These are phyloP conservation scores for Gymnorhina tibicen DNA, from an alignment of 2,113 vertebrate genomes.

Conservation along the genomic window DNA sequence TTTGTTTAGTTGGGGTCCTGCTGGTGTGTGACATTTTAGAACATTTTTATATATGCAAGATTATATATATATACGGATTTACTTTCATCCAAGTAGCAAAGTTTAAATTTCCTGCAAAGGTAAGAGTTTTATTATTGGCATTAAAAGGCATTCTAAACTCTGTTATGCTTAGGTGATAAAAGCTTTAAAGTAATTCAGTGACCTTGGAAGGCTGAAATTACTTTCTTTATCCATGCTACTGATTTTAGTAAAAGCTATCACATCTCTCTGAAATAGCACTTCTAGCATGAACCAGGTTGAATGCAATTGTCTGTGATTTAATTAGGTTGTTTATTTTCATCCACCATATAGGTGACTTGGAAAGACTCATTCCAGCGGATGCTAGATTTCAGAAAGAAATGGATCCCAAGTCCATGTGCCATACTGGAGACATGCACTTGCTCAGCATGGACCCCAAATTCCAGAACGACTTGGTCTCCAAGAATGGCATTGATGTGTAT, in stretches of 20 bases:
- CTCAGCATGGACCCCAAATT: constrained; percentile 78
- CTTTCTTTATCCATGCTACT: neutral
- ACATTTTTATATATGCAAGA: neutral
- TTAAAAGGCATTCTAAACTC: neutral
- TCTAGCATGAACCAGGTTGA: neutral
- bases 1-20: neutral
- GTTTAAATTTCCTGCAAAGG: neutral
- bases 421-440: constrained; percentile 24
- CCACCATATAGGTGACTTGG: constrained; percentile 83
- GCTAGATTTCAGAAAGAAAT: constrained; percentile 58
- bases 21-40: neutral
- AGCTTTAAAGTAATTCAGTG: neutral
- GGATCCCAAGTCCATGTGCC: constrained; percentile 55
- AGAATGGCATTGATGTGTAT: constrained; percentile 84
- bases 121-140: neutral
- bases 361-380: constrained; percentile 68
- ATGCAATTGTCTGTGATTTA: neutral
- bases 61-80: too few relatives aligned
- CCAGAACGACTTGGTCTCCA: constrained; percentile 83
- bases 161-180: neutral
- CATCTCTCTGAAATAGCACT: neutral
- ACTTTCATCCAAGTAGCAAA: neutral
- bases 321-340: constrained; percentile 1
- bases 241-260: neutral
- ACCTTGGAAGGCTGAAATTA: neutral